Base-by-base conservation (phyloP, 2,113 vertebrate species). In the Neolamprologus variostigma region DNA sequence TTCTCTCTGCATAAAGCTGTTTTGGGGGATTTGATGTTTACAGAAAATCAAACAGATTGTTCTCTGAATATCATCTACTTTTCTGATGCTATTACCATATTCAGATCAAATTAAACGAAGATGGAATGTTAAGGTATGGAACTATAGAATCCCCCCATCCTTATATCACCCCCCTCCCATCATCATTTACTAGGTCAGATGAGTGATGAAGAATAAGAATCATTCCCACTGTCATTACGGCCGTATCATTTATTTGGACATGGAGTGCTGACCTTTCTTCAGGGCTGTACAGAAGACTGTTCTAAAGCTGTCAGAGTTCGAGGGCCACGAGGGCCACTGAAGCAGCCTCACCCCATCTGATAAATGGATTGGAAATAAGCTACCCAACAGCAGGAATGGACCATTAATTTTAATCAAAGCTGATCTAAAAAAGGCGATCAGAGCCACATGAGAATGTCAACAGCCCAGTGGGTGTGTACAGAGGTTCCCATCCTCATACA, bases 401-500 rank as follows among this genome's bases (percentile, higher is more conserved):
- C 97, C 98, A 98, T 99, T 99, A 98, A 99, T 99, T 99, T 98
- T 98, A 98, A 98, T 99, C 98, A 98, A 98, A 98, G 97, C 97
- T 98, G 98, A 97, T 98, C 96, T 95, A 96, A 96, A 97, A 68
- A 97, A 98, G 97, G 96, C 93, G 96, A 97, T 96, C 96, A 96
- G 97, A 89, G 95, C 96, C 95, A 96, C 97, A 96, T 97, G 97
- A 95, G 97, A 97, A 96, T 98, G 97, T 98, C 97, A 98, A 97
- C 97, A 97, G 97, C 97, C 96, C 95, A 94, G 96, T 96, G 96
- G 97, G 96, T 97, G 96, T 97, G 96, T 97, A 96, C 96, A 95
- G 96, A 96, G 94, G 95, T 95, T 95, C 95, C 95, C 95, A 93
- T 96, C 84, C 63, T 82, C 50, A 14, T 87, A 71, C 53, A 88